Percentiles rank a stretch among this genome's conserved stretches.
Conservation (phyloP, 1,140 invertebrate species). For the Drosophila sp. region DNA sequence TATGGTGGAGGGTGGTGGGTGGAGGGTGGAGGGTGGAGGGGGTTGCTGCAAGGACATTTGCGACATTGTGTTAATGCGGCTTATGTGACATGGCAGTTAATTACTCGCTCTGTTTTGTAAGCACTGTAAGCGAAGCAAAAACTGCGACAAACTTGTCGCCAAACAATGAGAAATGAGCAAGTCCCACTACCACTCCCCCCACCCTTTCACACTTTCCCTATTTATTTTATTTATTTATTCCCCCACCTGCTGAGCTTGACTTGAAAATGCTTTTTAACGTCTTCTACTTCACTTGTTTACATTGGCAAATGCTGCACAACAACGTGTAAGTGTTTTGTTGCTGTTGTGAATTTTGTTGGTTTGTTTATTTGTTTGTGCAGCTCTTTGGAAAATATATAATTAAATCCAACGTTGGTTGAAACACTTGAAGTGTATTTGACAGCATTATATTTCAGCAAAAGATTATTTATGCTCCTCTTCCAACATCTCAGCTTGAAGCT, state of each 20-base stretch:
- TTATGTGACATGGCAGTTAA: conserved; percentile 81
- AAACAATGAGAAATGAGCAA: conserved; percentile 44
- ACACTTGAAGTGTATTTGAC: conserved; percentile 61
- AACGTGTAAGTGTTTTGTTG: conserved; percentile 1
- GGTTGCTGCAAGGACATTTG: conserved; percentile 63
- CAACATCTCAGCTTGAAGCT: not conserved
- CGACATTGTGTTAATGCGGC: conserved; percentile 80
- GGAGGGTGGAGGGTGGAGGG: not conserved
- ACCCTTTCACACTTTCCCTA: not conserved
- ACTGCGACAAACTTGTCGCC: conserved; percentile 51
- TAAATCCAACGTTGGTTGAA: conserved; percentile 65
- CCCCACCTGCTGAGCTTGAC: conserved; percentile 38
- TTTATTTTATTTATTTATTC: too few species aligned
- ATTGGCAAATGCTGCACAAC: conserved; percentile 58
- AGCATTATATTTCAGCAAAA: conserved; percentile 42
- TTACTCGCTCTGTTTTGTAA: conserved; percentile 65
- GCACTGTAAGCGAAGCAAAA: conserved; percentile 46
- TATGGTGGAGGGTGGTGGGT: not conserved
- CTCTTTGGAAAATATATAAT: conserved; percentile 62
- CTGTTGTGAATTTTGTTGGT: conserved; percentile 29
- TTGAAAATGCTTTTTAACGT: conserved; percentile 71
- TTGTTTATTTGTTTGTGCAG: conserved; percentile 59
- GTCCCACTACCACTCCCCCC: conserved; percentile 7
- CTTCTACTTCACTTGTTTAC: conserved; percentile 51
- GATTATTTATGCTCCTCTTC: conserved; percentile 63